Evolutionary conservation across 2,797 vertebrate genomes (phyloP).

Genomic region (Lagodon rhomboides): DNA sequence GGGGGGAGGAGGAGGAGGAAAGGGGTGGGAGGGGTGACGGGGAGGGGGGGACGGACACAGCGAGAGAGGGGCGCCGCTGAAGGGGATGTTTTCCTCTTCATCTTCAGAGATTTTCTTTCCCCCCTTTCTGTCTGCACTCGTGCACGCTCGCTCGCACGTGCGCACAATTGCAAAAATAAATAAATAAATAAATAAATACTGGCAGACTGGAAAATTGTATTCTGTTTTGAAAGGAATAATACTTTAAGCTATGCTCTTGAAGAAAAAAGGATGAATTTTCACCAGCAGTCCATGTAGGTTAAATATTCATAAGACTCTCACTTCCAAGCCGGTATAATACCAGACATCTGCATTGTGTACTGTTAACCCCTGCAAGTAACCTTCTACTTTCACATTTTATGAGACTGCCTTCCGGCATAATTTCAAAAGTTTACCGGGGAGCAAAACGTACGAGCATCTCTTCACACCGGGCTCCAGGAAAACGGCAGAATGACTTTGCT

Average conservation of each 20-base stretch:
- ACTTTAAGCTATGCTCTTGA: constrained; percentile 47
- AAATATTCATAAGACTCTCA: constrained; percentile 52
- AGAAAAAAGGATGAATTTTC: constrained; percentile 39
- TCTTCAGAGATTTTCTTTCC: constrained; percentile 62
- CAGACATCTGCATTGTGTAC: constrained; percentile 1
- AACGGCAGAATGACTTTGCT: background rate
- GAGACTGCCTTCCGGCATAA: constrained; percentile 8
- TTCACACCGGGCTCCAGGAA: constrained; percentile 7
- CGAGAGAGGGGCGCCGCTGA: constrained; percentile 51
- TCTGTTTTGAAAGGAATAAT: constrained; percentile 52
- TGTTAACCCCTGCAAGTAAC: constrained; percentile 17
- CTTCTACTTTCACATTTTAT: constrained; percentile 2
- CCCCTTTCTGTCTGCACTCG: constrained; percentile 6
- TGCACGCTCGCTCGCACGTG: background rate
- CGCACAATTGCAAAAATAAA: constrained; percentile 5
- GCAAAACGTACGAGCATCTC: background rate
- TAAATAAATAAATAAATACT: background rate
- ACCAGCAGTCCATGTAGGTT: constrained; percentile 10
- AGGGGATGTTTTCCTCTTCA: constrained; percentile 73
- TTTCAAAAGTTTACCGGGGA: constrained; percentile 16
- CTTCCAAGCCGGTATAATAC: constrained; percentile 18
- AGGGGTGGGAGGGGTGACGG: constrained; percentile 33
- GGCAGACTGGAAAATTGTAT: constrained; percentile 39
- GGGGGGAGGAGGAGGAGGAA: constrained; percentile 48
- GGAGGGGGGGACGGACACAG: constrained; percentile 52